phyloP scores from a whole-genome alignment of 53 echinoderm and acorn worm species.

The Zoroaster sp. region DNA sequence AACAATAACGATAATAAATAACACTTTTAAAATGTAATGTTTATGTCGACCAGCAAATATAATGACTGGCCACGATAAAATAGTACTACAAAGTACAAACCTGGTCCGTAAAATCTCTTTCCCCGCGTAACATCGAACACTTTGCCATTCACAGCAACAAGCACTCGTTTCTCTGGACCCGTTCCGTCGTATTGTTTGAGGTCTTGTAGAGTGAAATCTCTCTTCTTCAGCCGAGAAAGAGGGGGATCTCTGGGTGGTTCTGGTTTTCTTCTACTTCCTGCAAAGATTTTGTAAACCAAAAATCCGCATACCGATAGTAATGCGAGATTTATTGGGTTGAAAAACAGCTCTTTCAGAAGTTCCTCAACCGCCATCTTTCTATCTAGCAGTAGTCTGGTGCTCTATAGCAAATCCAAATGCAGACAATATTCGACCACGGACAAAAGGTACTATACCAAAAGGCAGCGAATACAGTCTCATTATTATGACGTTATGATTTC shows the following conservation, averaged over 20 bases:
- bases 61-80: too few species aligned
- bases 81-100: too few species aligned
- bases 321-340: constrained; percentile 93
- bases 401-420: not conserved
- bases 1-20: not conserved
- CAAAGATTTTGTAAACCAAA: constrained; percentile 92
- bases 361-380: constrained; percentile 85
- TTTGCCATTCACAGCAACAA: constrained; percentile 96
- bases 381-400: constrained; percentile 1
- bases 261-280: constrained; percentile 76
- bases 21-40: not conserved
- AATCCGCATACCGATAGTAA: constrained; percentile 88
- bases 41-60: too few species aligned
- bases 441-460: not conserved
- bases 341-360: constrained; percentile 86
- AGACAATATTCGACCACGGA: not conserved
- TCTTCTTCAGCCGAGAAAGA: constrained; percentile 89
- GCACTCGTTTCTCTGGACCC: constrained; percentile 80
- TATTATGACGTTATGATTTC: not conserved
- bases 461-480: too few species aligned
- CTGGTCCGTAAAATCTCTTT: constrained; percentile 97
- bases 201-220: constrained; percentile 89
- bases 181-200: constrained; percentile 82
- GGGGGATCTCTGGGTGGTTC: constrained; percentile 77
- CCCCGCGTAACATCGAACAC: constrained; percentile 98